These are phyloP conservation scores for Gymnocephalus cernua DNA, from an alignment of 2,113 vertebrate genomes.

Conservation along the genomic window DNA sequence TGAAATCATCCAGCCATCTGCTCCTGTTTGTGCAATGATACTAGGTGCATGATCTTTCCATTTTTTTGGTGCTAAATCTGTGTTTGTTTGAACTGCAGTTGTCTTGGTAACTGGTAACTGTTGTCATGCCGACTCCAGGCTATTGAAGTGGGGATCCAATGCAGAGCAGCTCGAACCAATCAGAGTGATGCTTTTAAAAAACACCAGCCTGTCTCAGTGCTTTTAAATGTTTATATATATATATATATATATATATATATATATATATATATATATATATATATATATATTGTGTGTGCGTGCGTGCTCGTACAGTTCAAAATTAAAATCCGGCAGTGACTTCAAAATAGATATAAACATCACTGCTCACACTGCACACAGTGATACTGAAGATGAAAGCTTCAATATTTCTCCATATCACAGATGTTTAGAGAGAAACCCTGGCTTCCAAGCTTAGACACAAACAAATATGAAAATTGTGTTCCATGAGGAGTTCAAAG, in stretches of 20 bases:
- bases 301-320: neutral
- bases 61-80: slow-evolving; percentile 57
- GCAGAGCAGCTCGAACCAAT: slow-evolving; percentile 71
- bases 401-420: neutral
- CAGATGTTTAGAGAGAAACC: neutral
- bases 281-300: neutral
- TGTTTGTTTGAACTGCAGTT: slow-evolving; percentile 82
- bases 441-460: neutral
- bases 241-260: no score
- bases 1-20: slow-evolving; percentile 40
- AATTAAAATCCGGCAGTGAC: neutral
- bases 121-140: slow-evolving; percentile 76
- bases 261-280: neutral
- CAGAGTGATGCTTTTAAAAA: slow-evolving; percentile 59
- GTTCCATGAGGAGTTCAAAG: neutral
- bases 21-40: slow-evolving; percentile 43
- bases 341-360: no score
- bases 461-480: neutral
- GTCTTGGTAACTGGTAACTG: slow-evolving; percentile 81
- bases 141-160: slow-evolving; percentile 76
- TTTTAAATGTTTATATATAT: slow-evolving; percentile 58
- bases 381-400: neutral
- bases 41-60: slow-evolving; percentile 47
- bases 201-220: slow-evolving; percentile 56
- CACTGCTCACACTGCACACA: neutral